A percentile compares a stretch with the other conserved stretches of the same genome.
phyloP scores from a whole-genome alignment of 2,113 vertebrate species.

The Dipodomys ordii region DNA sequence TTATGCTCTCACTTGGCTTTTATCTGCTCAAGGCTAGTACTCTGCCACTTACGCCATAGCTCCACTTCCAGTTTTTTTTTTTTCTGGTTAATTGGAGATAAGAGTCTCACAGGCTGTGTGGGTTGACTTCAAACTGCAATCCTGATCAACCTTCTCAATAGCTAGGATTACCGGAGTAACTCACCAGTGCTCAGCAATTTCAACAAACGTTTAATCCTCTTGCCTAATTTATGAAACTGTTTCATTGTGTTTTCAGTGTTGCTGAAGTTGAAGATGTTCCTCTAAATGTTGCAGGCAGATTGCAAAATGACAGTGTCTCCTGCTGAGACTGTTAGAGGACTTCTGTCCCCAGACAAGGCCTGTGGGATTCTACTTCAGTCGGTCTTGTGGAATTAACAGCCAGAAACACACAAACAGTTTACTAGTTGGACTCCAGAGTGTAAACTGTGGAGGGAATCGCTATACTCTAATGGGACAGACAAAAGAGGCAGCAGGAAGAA shows the following conservation, averaged over 20 bases:
- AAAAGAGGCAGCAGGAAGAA: neutral
- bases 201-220: too few relatives aligned
- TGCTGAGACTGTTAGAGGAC: neutral
- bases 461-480: neutral
- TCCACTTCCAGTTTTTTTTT: too few relatives aligned
- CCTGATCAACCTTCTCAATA: too few relatives aligned
- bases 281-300: neutral
- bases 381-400: neutral
- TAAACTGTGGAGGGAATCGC: constrained; percentile 27
- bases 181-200: too few relatives aligned
- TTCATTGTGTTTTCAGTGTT: neutral
- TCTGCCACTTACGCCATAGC: too few relatives aligned
- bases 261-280: neutral
- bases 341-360: neutral
- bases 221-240: neutral
- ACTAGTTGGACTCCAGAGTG: constrained; percentile 33
- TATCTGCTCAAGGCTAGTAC: too few relatives aligned
- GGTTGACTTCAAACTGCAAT: too few relatives aligned
- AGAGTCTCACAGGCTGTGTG: too few relatives aligned
- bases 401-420: neutral
- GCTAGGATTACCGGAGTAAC: too few relatives aligned
- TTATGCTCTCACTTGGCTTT: too few relatives aligned
- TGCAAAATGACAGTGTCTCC: neutral
- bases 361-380: neutral
- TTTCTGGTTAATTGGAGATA: too few relatives aligned